Evolutionary conservation across 2,797 vertebrate species (phyloP).

Genomic region (Acipenser oxyrinchus): DNA sequence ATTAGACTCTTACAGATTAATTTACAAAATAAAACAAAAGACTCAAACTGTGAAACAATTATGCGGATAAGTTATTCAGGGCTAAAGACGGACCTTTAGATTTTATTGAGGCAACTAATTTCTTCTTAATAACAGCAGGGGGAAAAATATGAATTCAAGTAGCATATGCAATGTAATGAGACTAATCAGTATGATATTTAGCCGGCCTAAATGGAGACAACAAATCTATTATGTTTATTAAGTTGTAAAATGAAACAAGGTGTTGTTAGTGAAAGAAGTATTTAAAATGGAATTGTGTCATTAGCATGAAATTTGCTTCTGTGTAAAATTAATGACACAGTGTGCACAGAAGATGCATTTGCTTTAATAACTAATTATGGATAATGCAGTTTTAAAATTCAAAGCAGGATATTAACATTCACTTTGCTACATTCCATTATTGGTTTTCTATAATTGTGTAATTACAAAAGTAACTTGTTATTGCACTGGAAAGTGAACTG

Average conservation of each 20-base stretch:
- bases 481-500: constrained; percentile 3
- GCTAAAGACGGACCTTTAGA: constrained; percentile 9
- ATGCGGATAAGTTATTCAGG: constrained; percentile 14
- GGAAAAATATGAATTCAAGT: constrained; percentile 11
- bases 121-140: constrained; percentile 17
- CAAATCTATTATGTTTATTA: constrained; percentile 35
- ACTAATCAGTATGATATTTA: constrained; percentile 21
- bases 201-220: neutral
- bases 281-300: constrained; percentile 33
- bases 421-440: constrained; percentile 19
- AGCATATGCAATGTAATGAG: constrained; percentile 14
- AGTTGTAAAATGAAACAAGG: constrained; percentile 31
- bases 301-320: constrained; percentile 28
- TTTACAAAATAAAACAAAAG: constrained; percentile 13
- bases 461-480: constrained; percentile 24
- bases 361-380: constrained; percentile 33
- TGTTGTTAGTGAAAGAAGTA: constrained; percentile 25
- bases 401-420: constrained; percentile 29
- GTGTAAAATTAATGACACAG: constrained; percentile 33
- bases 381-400: constrained; percentile 24
- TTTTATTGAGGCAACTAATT: constrained; percentile 15
- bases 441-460: constrained; percentile 20
- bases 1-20: constrained; percentile 9
- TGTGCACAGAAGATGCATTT: constrained; percentile 28
- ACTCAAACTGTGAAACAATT: constrained; percentile 6